These are phyloP conservation scores for Silurus asotus DNA, from an alignment of 2,113 vertebrate species.

Conservation along the genomic window DNA sequence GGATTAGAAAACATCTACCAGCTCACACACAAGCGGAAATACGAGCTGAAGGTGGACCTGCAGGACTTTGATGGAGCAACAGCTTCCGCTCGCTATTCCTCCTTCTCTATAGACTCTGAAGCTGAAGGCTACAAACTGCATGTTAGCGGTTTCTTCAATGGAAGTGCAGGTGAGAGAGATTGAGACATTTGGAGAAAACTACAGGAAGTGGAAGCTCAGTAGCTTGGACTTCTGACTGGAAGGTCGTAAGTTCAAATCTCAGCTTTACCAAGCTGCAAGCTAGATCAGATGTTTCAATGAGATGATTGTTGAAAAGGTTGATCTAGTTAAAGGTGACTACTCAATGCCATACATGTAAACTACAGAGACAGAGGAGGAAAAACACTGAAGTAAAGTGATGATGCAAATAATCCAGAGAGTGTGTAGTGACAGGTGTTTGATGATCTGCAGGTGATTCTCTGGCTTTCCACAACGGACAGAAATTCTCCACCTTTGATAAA, in stretches of 20 bases:
- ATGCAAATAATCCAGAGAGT: too few species aligned
- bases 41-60: constrained; percentile 72
- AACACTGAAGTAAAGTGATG: too few species aligned
- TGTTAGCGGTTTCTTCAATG: constrained; percentile 69
- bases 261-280: too few species aligned
- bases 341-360: too few species aligned
- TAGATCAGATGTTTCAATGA: too few species aligned
- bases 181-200: background rate
- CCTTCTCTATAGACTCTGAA: constrained; percentile 72
- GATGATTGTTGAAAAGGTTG: too few species aligned
- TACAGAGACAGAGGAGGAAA: too few species aligned
- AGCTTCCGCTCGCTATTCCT: constrained; percentile 65
- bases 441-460: constrained; percentile 71
- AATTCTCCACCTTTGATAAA: constrained; percentile 79
- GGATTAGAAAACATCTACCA: constrained; percentile 72
- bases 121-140: constrained; percentile 70
- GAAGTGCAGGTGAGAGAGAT: constrained; percentile 69
- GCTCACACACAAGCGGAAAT: constrained; percentile 69
- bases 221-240: too few species aligned
- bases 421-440: background rate
- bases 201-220: background rate
- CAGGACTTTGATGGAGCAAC: constrained; percentile 75
- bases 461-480: constrained; percentile 68
- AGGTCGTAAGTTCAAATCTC: too few species aligned
- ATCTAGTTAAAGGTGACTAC: too few species aligned